A percentile compares a stretch with the other conserved stretches of the same genome.
phyloP scores from a whole-genome alignment of 2,888 invertebrate species.

The Alloplasta piceator region DNA sequence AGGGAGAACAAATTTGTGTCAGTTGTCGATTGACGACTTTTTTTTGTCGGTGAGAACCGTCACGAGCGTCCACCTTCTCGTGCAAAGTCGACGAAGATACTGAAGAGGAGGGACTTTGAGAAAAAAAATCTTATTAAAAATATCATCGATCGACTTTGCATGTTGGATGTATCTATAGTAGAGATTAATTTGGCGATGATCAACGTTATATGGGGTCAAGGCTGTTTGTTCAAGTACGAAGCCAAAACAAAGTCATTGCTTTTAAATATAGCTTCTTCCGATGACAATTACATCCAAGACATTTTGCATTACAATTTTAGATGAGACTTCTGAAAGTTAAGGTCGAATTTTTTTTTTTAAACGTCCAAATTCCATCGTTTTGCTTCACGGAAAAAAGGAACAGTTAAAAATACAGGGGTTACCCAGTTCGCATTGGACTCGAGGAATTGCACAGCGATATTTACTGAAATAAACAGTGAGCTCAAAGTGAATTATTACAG shows the following conservation, averaged over 20 bases:
- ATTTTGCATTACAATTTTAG: conserved; percentile 2
- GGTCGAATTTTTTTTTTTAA: background rate
- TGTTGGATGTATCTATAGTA: background rate
- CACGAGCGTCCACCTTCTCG: conserved; percentile 2
- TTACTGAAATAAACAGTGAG: too few species aligned
- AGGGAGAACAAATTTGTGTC: background rate
- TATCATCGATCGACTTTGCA: conserved; percentile 44
- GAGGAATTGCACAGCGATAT: too few species aligned
- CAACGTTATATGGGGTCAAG: conserved; percentile 63
- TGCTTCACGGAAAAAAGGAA: too few species aligned
- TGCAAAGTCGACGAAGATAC: conserved; percentile 43
- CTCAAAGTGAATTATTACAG: too few species aligned
- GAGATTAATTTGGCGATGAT: conserved; percentile 53
- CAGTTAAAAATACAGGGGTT: too few species aligned
- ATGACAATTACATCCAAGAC: conserved; percentile 15
- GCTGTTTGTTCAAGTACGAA: conserved; percentile 59
- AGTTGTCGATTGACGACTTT: conserved; percentile 2
- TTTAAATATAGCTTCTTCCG: conserved; percentile 48
- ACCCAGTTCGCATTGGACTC: too few species aligned
- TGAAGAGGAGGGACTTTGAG: conserved; percentile 46
- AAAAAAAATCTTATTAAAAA: conserved; percentile 49
- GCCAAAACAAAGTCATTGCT: conserved; percentile 50
- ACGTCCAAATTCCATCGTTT: too few species aligned
- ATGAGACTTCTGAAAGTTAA: background rate
- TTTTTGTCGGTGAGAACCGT: conserved; percentile 14